These are phyloP conservation scores for Caiman crocodilus DNA, from an alignment of 2,797 vertebrate genomes.

Conservation along the genomic window DNA sequence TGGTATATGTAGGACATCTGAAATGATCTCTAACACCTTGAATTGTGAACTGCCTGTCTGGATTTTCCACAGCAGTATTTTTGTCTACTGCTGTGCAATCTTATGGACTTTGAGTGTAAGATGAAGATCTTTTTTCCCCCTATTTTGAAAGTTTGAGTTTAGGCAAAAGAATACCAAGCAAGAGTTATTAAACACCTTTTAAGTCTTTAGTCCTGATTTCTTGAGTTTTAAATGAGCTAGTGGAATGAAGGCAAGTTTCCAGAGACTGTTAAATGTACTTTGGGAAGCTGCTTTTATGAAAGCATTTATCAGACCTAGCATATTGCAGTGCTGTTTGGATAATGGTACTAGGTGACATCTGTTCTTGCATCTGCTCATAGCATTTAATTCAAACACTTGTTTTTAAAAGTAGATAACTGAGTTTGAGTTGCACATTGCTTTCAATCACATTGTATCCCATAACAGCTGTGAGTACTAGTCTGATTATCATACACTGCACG, in stretches of 20 bases:
- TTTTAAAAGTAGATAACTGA: background rate
- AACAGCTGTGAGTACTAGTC: background rate
- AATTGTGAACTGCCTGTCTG: background rate
- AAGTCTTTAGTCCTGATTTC: background rate
- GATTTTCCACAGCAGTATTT: background rate
- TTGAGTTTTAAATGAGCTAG: background rate
- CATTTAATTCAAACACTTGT: background rate
- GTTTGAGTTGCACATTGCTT: background rate
- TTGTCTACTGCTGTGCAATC: too few relatives aligned
- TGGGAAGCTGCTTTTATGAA: background rate
- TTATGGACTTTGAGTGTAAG: too few relatives aligned
- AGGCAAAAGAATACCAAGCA: background rate
- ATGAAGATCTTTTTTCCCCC: background rate
- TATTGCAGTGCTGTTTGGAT: background rate
- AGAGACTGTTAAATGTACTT: background rate
- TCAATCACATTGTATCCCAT: background rate
- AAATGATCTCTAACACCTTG: background rate
- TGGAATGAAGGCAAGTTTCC: background rate
- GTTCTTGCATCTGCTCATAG: background rate
- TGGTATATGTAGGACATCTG: too few relatives aligned
- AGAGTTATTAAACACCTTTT: background rate
- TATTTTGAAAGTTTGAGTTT: background rate
- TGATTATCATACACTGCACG: background rate
- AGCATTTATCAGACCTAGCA: background rate
- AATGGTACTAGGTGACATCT: background rate